A percentile compares a stretch with the other conserved stretches of the same genome.
phyloP scores from a whole-genome alignment of 2,797 vertebrate species.

The Poliocrania exsul region DNA sequence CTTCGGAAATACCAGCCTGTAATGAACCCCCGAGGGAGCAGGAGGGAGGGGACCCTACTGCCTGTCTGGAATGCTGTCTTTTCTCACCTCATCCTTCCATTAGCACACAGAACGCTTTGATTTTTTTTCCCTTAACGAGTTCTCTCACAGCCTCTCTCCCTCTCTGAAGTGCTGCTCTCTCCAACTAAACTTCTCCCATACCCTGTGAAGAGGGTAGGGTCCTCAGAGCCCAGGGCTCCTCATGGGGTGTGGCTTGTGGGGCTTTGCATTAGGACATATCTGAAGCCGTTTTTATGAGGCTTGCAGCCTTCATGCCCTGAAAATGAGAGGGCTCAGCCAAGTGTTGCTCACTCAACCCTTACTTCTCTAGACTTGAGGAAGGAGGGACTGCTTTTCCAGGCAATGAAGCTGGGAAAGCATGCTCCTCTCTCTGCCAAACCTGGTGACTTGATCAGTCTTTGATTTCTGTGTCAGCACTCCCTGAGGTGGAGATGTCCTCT shows the following conservation, averaged over 20 bases:
- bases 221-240: background rate
- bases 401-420: background rate
- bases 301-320: background rate
- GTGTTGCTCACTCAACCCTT: background rate
- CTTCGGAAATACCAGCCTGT: slow-evolving; percentile 37
- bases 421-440: background rate
- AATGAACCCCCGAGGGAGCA: slow-evolving; percentile 51
- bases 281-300: background rate
- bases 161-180: background rate
- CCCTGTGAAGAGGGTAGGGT: background rate
- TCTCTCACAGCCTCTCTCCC: background rate
- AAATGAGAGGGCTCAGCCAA: background rate
- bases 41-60: slow-evolving; percentile 12
- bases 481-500: background rate
- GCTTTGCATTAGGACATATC: background rate
- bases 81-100: background rate
- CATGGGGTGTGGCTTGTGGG: rapidly evolving
- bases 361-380: background rate
- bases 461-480: background rate
- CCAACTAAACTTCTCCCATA: background rate
- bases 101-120: slow-evolving; percentile 6
- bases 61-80: background rate
- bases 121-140: background rate
- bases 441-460: background rate
- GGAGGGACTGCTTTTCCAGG: background rate